Percentiles rank a stretch among this genome's conserved stretches.
Evolutionary conservation across 2,888 invertebrate species (phyloP).

Genomic region (Atrina japonica): DNA sequence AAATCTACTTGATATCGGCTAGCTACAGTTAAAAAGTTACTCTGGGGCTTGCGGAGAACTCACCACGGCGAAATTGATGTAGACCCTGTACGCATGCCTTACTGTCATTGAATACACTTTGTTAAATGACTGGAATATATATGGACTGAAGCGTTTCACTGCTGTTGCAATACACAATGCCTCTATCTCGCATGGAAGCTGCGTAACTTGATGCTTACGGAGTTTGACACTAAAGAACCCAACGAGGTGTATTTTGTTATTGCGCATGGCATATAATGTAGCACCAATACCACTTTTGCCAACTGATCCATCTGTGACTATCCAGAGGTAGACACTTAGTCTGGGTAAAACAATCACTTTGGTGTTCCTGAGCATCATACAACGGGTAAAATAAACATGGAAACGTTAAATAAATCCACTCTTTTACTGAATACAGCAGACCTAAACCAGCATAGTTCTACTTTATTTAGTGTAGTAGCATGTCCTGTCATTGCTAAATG

Average conservation of each 20-base stretch:
- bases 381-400: too few species aligned
- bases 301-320: conserved; percentile 49
- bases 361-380: background rate
- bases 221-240: conserved; percentile 61
- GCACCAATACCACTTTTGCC: conserved; percentile 53
- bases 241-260: conserved; percentile 41
- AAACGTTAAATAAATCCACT: too few species aligned
- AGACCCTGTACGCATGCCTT: conserved; percentile 57
- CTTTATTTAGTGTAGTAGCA: too few species aligned
- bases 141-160: conserved; percentile 54
- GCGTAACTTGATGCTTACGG: conserved; percentile 51
- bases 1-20: conserved; percentile 36
- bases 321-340: conserved; percentile 40
- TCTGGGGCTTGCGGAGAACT: conserved; percentile 53
- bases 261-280: conserved; percentile 50
- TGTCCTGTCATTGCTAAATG: too few species aligned
- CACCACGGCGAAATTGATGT: conserved; percentile 51
- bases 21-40: conserved; percentile 44
- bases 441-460: too few species aligned
- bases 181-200: conserved; percentile 59
- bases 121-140: conserved; percentile 53
- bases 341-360: conserved; percentile 43
- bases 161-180: conserved; percentile 53
- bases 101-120: too few species aligned
- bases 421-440: too few species aligned